phyloP scores from a whole-genome alignment of 2,113 vertebrate species.

The Malurus melanocephalus region DNA sequence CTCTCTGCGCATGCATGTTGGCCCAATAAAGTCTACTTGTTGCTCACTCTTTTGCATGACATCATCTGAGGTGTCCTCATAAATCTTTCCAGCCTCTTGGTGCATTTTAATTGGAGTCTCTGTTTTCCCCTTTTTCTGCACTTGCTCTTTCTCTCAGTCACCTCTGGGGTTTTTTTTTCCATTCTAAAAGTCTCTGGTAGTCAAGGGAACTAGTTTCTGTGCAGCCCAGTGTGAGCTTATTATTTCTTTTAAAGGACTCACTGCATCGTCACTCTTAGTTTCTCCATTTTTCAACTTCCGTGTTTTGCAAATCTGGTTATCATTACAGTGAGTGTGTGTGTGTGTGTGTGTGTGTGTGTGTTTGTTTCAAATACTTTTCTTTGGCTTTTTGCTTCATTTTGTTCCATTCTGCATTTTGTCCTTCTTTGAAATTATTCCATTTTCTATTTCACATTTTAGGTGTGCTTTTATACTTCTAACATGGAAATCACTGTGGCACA shows the following conservation, averaged over 20 bases:
- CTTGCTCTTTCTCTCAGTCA: constrained; percentile 43
- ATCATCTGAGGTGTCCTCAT: background rate
- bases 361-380: background rate
- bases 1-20: background rate
- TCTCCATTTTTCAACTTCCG: background rate
- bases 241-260: constrained; percentile 48
- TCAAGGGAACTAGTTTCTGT: constrained; percentile 59
- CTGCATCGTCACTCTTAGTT: constrained; percentile 31
- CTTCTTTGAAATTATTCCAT: background rate
- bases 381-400: background rate
- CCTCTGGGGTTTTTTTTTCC: constrained; percentile 45
- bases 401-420: background rate
- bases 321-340: background rate
- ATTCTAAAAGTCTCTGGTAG: constrained; percentile 50
- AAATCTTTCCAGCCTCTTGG: constrained; percentile 8
- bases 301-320: constrained; percentile 1
- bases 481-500: background rate
- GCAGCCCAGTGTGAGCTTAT: constrained; percentile 43
- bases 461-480: background rate
- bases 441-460: background rate
- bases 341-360: background rate
- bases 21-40: constrained; percentile 1
- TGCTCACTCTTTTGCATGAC: constrained; percentile 9
- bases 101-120: constrained; percentile 46
- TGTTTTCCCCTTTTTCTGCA: constrained; percentile 23